Base-by-base conservation (phyloP, 2,888 invertebrate genomes). In the Tanypteryx hageni region DNA sequence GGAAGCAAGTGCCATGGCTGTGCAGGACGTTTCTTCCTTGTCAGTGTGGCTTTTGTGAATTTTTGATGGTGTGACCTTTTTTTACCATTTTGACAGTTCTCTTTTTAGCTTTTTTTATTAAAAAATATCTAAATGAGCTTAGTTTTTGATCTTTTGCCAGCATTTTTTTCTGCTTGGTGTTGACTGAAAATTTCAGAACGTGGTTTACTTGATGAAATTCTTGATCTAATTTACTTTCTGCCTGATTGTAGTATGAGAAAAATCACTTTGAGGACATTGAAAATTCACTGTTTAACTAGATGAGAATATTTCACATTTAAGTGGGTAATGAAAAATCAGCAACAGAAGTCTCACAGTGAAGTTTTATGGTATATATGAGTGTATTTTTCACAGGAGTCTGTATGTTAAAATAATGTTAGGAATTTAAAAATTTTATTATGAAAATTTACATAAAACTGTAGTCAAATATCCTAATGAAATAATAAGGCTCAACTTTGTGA, bases 1-100 rank as follows among this genome's bases (percentile, higher is more conserved):
- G 14, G 59, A 92, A 76, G 18, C 61, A 81, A 64, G 44, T 64
- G 61, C 64, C 89, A 89, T 89, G 89, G 89, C 89, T 89, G 89
- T 16, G 89, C 64, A 64, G 89, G 89, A 89, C 18, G 27, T 76
- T 18, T 76, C 64, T 89, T 89, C 16, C 44, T 64, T 64, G 44
- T 89, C 58, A 56, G 18, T 83, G 83, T 83, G 56, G 83, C 83
- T 83, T 89, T 44, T 64, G n/a, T 56, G n/a, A 64, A 44, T 3
- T 64, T 64, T 89, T 27, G 9, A 31, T 89, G 44, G 44, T 64
- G 61, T 89, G 89, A 89, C 22, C 44, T 13, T 64, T 89, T 89
- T 13, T 61, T 64, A 64, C 83, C 83, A 56, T 83, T 83, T 83
- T 56, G 8, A 18, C 0, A 31, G 27, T 44, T 89, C 61, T 89